Evolutionary conservation across 2,797 vertebrate species (phyloP), one percentile per base, ranked within the genome.

Genomic region (Esox lucius): DNA sequence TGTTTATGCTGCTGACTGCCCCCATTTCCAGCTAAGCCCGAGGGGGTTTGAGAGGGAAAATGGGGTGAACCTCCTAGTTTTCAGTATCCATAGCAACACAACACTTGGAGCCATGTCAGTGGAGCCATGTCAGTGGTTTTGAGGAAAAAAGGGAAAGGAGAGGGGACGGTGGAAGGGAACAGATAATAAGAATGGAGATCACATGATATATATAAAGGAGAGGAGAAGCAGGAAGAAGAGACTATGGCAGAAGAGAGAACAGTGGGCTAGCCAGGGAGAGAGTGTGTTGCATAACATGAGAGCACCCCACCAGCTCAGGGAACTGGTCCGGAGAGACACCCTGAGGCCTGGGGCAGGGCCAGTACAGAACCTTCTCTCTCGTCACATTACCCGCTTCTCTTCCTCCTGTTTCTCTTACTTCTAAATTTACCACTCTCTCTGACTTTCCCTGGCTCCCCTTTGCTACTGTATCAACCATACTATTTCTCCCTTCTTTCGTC

Each of bases 61-160:
- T 6, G 68, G 71, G 71, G 75, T 72, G 73, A 71, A 80, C 78
- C 74, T 81, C 70, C 84, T 79, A 71, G 74, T 87, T 87, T 87
- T 86, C 67, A 39, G 89, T 91, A 86, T 82, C 89, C 89, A 90
- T 90, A 85, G 88, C 83, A 90, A 92, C 90, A 86, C 62, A 51
- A 59, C 74, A 84, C 82, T 76, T 85, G 72, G 83, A 88, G 88
- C 75, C 82, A 75, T 90, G 82, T 82, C 83, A 86, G 79, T 76
- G 69, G 76, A 76, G 72, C 80, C 80, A 73, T 78, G 75, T 80
- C 62, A 69, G 13, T 73, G 71, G 62, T 53, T 76, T 5, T 4
- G 67, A 59, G 26, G 56, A 24, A 39, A 7, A 31, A 72, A 70
- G 22, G 39, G 19, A 35, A 66, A 49, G 49, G 68, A n/a, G 59